Base-by-base conservation (phyloP, 2,888 invertebrate genomes). In the Stenodera caucasica region DNA sequence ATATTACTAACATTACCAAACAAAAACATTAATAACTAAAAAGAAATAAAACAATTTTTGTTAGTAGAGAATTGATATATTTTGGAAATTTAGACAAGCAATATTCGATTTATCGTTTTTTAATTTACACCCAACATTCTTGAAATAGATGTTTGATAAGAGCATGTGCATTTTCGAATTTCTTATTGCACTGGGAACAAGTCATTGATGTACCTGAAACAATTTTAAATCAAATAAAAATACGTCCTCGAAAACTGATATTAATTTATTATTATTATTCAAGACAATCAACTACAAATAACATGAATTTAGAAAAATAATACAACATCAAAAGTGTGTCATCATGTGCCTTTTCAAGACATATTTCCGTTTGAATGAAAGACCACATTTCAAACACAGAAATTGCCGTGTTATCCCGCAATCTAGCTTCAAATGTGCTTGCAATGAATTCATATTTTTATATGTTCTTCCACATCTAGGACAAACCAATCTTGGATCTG, bases 191-290 rank as follows among this genome's bases (percentile, higher is more conserved):
- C 15, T 49, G 26, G 21, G 53, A 29, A 53, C 60, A 60, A 40
- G 35, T 37, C 21, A 60, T 49, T 32, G 53, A 49, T 26, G 49
- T 18, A 57, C 37, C 60, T 60, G 57, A 56, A 60, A 60, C 30
- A 51, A 51, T 29, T 51, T 32, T 30, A 51, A 21, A 18, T 26
- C 30, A 45, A 45, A 45, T 23, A 23, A 45, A 23, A 21, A 45
- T 45, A 45, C 45, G n/a, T 45, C 12, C 1, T 2, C 45, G 11
- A 21, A 45, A 45, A 45, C 21, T 5, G 21, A 23, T 45, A 6
- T 8, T 18, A 40, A 18, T 23, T 45, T 21, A 12, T 23, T 45
- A 12, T 45, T 45, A 32, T 52, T 32, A 30, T 11, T 6, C 15
- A n/a, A 32, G 11, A 8, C 2, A 15, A 33, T 11, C n/a, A 18